phyloP scores from a whole-genome alignment of 2,888 invertebrate species.

The Lepidochitona cinerea region DNA sequence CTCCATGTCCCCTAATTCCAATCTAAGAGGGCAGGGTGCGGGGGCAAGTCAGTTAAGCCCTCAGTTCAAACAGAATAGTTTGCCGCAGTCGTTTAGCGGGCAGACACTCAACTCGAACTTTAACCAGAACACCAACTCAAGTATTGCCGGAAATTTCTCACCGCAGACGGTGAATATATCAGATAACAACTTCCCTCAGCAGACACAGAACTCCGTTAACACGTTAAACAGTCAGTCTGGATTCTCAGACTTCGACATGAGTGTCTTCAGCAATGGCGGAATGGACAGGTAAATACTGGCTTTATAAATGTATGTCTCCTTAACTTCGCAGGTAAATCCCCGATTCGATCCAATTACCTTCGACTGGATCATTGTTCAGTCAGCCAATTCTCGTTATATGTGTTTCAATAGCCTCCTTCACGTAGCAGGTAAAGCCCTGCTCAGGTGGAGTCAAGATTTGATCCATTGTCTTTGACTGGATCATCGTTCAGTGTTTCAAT shows the following conservation, averaged over 20 bases:
- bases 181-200: not conserved
- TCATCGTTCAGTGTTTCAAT: too few relatives aligned
- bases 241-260: constrained; percentile 38
- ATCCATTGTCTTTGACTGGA: too few relatives aligned
- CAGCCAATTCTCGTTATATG: too few relatives aligned
- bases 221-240: constrained; percentile 19
- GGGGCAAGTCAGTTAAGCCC: constrained; percentile 35
- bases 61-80: not conserved
- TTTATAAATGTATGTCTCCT: too few relatives aligned
- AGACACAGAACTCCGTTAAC: constrained; percentile 6
- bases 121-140: not conserved
- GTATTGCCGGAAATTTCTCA: constrained; percentile 9
- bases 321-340: too few relatives aligned
- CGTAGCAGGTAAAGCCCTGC: too few relatives aligned
- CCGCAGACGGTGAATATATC: not conserved
- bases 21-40: constrained; percentile 36
- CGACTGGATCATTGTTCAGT: too few relatives aligned
- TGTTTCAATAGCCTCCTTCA: too few relatives aligned
- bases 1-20: constrained; percentile 49
- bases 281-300: too few relatives aligned
- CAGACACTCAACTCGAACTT: not conserved
- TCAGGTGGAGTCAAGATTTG: too few relatives aligned
- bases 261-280: not conserved
- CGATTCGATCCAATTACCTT: too few relatives aligned
- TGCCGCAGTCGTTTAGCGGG: not conserved